Base-by-base conservation (phyloP, 2,888 invertebrate genomes). In the Chouioia cunea region DNA sequence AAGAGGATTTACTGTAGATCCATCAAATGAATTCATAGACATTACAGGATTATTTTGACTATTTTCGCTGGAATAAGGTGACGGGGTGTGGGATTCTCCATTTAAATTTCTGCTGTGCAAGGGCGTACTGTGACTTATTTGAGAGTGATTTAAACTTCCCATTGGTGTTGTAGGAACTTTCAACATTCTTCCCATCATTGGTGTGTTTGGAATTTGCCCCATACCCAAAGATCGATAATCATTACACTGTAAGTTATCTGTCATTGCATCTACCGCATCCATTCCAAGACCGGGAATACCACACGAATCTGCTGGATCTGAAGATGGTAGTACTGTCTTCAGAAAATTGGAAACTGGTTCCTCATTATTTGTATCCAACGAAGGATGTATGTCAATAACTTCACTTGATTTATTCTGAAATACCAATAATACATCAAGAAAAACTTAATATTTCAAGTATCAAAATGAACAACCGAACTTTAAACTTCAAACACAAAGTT, bases 351-450 rank as follows among this genome's bases (percentile, higher is more conserved):
- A 87, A 75, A 90, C 79, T 75, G 70, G 67, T 58, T 73, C 74
- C 16, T 74, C 73, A 68, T 62, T 70, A 57, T 73, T 86, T 80
- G 48, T 75, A 71, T 80, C 80, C 3, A 81, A 80, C 14, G 79
- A 79, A 2, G 87, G 88, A 46, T 91, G 88, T 65, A 88, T 87
- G 54, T 87, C 88, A 77, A 89, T 89, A n/a, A 89, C 89, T 80
- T 89, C 88, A 72, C 89, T 89, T 58, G 88, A 87, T 79, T 88
- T 88, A 67, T 87, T 87, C 87, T 83, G 64, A 59, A 77, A 74
- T 10, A 48, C 8, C 58, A 60, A 57, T 56, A 43, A 46, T 36
- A 62, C 44, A 71, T 44, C 43, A 22, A 36, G n/a, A 52, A 36
- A 60, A 60, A 57, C 62, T 56, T 27, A 62, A 15, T 54, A 16